Base-by-base conservation (phyloP, 2,113 vertebrate species). In the Ceratotherium simum region DNA sequence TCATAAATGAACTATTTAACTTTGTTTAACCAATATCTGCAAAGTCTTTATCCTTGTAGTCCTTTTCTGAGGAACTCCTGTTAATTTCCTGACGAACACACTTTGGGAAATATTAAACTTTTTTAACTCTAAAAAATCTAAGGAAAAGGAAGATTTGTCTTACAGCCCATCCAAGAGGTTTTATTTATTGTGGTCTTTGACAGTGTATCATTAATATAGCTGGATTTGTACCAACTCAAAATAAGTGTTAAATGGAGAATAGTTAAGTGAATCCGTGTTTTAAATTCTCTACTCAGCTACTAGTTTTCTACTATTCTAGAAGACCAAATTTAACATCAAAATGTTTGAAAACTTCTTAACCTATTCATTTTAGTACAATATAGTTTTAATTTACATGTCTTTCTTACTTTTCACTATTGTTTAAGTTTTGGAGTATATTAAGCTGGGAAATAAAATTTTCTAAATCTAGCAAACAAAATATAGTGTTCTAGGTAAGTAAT, bases 91-190 rank as follows among this genome's bases (percentile, higher is more conserved):
- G 6, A 76, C 29, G 12, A 86, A 80, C 8, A 65, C 29, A 46
- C 23, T 96, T 90, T 90, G 69, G 39, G 27, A 97, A 94, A 95
- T 78, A 72, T 18, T 95, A 75, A 75, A 81, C 23, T 56, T 82
- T 46, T 83, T 72, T 27, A 78, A 51, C 8, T 4, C n/a, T 90
- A n/a, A 54, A 42, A 42, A 42, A 42, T 11, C 51, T 88, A 87
- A 95, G 70, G 25, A 95, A 97, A 95, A 95, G 27, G 31, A 64
- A 90, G 16, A 25, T 94, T 17, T 96, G 16, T 69, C 16, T 72
- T 70, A 54, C 18, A 69, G 31, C 21, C 20, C n/a, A 90, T 64
- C 31, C n/a, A 72, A 70, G 60, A 90, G 9, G 48, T 89, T 86
- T 65, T 90, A 64, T 39, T 93, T 79, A 80, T 78, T 73, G 69